Conservation (phyloP, 2,797 vertebrate species). For the Enteromius unitaeniatus region DNA sequence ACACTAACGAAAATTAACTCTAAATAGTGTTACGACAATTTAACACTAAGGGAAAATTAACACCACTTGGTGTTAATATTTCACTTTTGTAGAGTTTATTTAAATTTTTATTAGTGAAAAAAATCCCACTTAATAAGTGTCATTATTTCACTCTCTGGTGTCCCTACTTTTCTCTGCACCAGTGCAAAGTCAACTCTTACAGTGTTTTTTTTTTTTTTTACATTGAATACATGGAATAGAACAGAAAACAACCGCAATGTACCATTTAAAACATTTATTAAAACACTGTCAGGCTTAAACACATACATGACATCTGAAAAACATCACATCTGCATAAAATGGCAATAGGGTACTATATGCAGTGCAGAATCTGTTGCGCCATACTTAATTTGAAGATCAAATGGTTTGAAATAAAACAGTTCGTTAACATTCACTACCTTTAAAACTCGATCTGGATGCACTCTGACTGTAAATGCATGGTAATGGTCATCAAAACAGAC, state of each 20-base stretch:
- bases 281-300: too few relatives aligned
- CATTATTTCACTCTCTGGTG: too few relatives aligned
- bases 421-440: constrained; percentile 50
- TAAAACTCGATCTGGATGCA: constrained; percentile 46
- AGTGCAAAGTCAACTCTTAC: too few relatives aligned
- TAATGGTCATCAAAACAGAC: constrained; percentile 56
- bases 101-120: neutral
- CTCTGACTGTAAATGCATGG: constrained; percentile 44
- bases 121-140: too few relatives aligned
- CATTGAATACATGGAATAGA: too few relatives aligned
- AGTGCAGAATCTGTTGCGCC: constrained; percentile 49
- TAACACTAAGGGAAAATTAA: neutral
- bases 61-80: neutral
- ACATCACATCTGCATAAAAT: constrained; percentile 51
- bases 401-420: constrained; percentile 55
- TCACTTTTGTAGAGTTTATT: neutral
- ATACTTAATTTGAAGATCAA: constrained; percentile 57
- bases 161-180: too few relatives aligned
- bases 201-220: too few relatives aligned
- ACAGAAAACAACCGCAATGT: too few relatives aligned
- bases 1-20: neutral
- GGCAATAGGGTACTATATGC: constrained; percentile 54
- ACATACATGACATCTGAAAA: neutral
- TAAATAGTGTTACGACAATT: neutral
- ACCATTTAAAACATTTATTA: too few relatives aligned